Evolutionary conservation across 1,140 invertebrate species (phyloP).

Genomic region (Copidosoma floridanum): DNA sequence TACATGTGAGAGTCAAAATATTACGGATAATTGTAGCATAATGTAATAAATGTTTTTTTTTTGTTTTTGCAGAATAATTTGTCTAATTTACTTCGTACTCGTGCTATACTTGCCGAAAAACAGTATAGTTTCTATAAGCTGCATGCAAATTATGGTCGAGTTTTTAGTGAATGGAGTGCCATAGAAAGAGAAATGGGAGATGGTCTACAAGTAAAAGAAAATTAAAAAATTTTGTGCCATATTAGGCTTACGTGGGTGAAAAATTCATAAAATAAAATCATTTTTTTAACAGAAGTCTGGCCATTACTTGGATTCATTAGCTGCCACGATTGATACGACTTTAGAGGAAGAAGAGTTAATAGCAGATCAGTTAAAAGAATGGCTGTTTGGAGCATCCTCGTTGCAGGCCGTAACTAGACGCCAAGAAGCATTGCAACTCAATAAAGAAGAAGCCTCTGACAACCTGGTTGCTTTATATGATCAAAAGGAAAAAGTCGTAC

Average conservation of each 20-base stretch:
- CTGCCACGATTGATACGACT: constrained; percentile 71
- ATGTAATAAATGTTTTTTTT: constrained; percentile 9
- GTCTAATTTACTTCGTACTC: constrained; percentile 55
- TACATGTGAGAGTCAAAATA: constrained; percentile 60
- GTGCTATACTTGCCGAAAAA: constrained; percentile 72
- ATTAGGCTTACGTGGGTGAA: not conserved
- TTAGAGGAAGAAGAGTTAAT: constrained; percentile 81
- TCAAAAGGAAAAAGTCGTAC: constrained; percentile 60
- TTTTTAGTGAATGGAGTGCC: constrained; percentile 85
- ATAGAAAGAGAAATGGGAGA: constrained; percentile 83
- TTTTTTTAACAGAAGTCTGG: constrained; percentile 59
- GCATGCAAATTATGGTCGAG: constrained; percentile 77
- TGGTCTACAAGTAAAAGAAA: constrained; percentile 65
- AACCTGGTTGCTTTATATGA: constrained; percentile 57
- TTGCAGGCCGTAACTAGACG: constrained; percentile 73
- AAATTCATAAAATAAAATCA: constrained; percentile 9
- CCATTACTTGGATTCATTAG: constrained; percentile 75
- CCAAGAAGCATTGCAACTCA: constrained; percentile 71
- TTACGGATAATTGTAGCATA: not conserved
- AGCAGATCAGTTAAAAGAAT: constrained; percentile 83
- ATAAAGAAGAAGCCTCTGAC: constrained; percentile 71
- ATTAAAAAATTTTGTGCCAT: constrained; percentile 9
- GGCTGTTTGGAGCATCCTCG: constrained; percentile 73
- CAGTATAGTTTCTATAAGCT: constrained; percentile 79
- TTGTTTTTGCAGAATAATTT: constrained; percentile 53